These are phyloP conservation scores for Conops quadrifasciatus DNA, from an alignment of 2,888 invertebrate genomes.

Conservation along the genomic window DNA sequence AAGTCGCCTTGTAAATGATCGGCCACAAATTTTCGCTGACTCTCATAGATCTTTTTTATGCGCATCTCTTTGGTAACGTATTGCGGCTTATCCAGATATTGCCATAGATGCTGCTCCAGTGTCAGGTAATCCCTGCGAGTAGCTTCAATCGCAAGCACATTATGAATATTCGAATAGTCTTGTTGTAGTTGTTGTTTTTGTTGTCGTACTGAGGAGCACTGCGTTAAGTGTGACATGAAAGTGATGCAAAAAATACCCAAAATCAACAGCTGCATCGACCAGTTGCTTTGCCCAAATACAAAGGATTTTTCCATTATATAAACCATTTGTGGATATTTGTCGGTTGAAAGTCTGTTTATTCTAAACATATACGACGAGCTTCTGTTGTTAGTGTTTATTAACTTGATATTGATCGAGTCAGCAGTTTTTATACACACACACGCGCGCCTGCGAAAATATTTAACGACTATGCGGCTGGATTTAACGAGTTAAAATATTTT, in stretches of 20 bases:
- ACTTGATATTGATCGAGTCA: not conserved
- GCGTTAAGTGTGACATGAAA: not conserved
- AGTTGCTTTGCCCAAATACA: not conserved
- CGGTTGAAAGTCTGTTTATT: no score
- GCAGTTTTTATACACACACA: not conserved
- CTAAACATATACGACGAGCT: no score
- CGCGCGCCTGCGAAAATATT: no score
- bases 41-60: constrained; percentile 59
- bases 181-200: no score
- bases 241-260: not conserved
- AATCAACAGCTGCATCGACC: constrained; percentile 7
- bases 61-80: constrained; percentile 49
- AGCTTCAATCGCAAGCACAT: constrained; percentile 67
- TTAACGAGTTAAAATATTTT: no score
- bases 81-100: constrained; percentile 54
- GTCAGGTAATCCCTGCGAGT: constrained; percentile 70
- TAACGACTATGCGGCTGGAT: no score
- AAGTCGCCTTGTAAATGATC: constrained; percentile 49
- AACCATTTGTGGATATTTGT: no score
- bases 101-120: constrained; percentile 66
- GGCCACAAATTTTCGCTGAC: constrained; percentile 55
- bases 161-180: constrained; percentile 28
- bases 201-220: no score
- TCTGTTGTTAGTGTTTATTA: not conserved
- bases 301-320: constrained; percentile 6